Base-by-base conservation (phyloP, 1,140 invertebrate species). In the Kradibia gibbosae region DNA sequence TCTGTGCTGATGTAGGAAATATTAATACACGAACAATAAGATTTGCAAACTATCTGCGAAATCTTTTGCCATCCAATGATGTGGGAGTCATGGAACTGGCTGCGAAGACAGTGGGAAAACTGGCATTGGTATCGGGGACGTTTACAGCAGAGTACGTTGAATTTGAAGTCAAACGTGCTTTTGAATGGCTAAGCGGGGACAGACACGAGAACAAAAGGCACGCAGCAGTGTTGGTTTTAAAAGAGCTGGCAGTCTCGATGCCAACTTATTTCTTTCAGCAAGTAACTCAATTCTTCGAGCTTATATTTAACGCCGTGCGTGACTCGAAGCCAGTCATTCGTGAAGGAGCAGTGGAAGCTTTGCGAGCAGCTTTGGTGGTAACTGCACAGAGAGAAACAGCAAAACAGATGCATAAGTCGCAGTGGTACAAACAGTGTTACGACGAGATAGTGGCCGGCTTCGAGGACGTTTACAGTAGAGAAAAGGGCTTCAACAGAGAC, bases 261-360 rank as follows among this genome's bases (percentile, higher is more conserved):
- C 98, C 98, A 3, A 99, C 98, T 22, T 99, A 98, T 90, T 99
- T 99, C 90, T 99, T 99, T 89, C 98, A 99, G 91, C 97, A 99
- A 93, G 97, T 99, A 0, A 96, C 97, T 25, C 95, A 95, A 70
- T 99, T 99, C 90, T 99, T 99, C 90, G 98, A 99, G 82, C 93
- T 96, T 53, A 99, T 99, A 81, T 98, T 99, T 85, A 96, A 96
- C 86, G 97, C 97, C 3, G 94, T 99, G 45, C 94, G 96, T 80
- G 98, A 99, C 92, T 95, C 96, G 0, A 99, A 99, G 91, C 94
- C 96, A n/a, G 93, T 94, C 22, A 97, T 99, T 81, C 92, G 98
- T 72, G 97, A 99, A 90, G 95, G 95, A 10, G 98, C 98, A 13
- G 97, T 97, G 0, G 96, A 98, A 86, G 98, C 98, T 3, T 88